Evolutionary conservation across 1,140 invertebrate genomes (phyloP).

Genomic region (Anthonomus grandis): DNA sequence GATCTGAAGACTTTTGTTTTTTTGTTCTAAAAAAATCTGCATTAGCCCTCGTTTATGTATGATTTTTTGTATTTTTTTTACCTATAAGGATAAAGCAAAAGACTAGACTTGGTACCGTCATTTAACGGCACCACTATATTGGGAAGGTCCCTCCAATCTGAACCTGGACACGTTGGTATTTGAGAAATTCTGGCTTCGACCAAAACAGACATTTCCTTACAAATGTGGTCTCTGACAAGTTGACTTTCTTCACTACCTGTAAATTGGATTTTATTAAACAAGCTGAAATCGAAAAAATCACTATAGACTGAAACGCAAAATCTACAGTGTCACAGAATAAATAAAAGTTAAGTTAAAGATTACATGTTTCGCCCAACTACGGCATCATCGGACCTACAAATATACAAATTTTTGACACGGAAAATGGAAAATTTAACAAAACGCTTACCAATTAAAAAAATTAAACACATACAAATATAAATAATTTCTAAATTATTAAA

Average conservation of each 20-base stretch:
- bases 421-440: too few relatives aligned
- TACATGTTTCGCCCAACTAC: too few relatives aligned
- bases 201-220: constrained; percentile 79
- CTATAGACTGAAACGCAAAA: neutral
- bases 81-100: constrained; percentile 55
- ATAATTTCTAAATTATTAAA: too few relatives aligned
- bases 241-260: constrained; percentile 39
- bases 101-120: constrained; percentile 64
- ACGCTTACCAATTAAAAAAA: too few relatives aligned
- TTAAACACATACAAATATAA: too few relatives aligned
- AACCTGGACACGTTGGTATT: constrained; percentile 70
- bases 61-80: too few relatives aligned
- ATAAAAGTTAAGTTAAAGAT: neutral
- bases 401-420: too few relatives aligned
- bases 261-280: constrained; percentile 2
- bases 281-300: neutral
- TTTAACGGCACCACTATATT: constrained; percentile 69
- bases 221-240: constrained; percentile 68
- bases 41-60: too few relatives aligned
- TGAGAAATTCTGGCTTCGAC: constrained; percentile 75
- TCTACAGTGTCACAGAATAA: neutral
- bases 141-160: constrained; percentile 86
- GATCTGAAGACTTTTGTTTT: constrained; percentile 63
- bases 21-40: constrained; percentile 63
- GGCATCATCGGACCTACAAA: too few relatives aligned